Conservation (phyloP, 2,888 invertebrate species). For the Lochmaea crataegi region DNA sequence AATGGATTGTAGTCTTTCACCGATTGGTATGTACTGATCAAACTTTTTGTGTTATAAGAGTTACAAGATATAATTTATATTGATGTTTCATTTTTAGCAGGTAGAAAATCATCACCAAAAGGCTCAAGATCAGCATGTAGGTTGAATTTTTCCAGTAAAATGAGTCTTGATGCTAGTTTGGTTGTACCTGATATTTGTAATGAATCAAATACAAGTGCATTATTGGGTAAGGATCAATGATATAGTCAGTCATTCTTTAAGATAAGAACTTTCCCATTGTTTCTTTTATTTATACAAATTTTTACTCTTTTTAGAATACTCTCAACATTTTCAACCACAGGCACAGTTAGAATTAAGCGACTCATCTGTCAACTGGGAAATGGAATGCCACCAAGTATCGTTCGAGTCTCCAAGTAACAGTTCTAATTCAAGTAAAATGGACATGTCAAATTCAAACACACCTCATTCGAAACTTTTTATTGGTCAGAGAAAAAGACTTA, state of each 20-base stretch:
- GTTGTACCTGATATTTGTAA: conserved; percentile 63
- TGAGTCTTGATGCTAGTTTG: conserved; percentile 51
- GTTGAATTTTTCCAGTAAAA: conserved; percentile 55
- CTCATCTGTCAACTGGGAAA: conserved; percentile 61
- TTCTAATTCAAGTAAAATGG: conserved; percentile 54
- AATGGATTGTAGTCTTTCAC: conserved; percentile 56
- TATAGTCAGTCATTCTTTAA: not conserved
- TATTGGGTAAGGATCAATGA: conserved; percentile 39
- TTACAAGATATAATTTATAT: not conserved
- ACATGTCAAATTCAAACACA: conserved; percentile 59
- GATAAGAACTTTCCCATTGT: not conserved
- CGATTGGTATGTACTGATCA: conserved; percentile 42
- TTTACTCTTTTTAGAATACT: conserved; percentile 35
- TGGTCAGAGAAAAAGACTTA: conserved; percentile 63
- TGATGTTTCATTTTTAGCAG: conserved; percentile 24
- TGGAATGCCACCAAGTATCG: conserved; percentile 61
- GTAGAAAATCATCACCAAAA: conserved; percentile 40
- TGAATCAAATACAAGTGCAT: conserved; percentile 36
- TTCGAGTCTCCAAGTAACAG: conserved; percentile 51
- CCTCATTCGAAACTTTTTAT: conserved; percentile 60
- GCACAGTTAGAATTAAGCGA: conserved; percentile 47
- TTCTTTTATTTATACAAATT: not conserved
- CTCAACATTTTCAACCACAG: conserved; percentile 29
- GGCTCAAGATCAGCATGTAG: conserved; percentile 67
- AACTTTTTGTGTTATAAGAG: not conserved